Evolutionary conservation across 2,113 vertebrate genomes (phyloP).

Genomic region (Henicopernis longicauda): DNA sequence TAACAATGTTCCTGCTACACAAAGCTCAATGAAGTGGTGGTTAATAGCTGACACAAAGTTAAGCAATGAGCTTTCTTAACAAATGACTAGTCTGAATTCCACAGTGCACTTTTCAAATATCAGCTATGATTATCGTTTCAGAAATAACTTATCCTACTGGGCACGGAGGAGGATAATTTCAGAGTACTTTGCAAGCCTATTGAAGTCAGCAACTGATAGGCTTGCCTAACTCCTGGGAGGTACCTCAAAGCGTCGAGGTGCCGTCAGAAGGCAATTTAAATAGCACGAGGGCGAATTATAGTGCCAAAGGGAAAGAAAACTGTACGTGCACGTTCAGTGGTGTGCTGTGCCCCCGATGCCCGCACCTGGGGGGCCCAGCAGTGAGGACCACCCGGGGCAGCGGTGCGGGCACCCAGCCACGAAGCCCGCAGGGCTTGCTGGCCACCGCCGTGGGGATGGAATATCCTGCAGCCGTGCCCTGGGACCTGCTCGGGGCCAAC

Average conservation of each 20-base stretch:
- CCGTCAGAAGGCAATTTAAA: neutral
- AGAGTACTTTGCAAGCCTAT: neutral
- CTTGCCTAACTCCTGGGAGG: neutral
- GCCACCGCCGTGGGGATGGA: neutral
- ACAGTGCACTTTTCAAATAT: neutral
- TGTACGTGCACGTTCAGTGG: neutral
- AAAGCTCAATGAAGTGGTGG: neutral
- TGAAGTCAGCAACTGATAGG: neutral
- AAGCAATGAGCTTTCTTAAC: neutral
- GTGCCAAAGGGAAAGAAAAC: neutral
- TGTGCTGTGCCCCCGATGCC: neutral
- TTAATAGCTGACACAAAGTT: neutral
- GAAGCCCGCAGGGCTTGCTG: too few species aligned
- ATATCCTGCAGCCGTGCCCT: neutral
- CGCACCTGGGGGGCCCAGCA: fast-evolving
- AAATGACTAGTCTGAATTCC: neutral
- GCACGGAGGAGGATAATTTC: neutral
- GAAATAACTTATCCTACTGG: neutral
- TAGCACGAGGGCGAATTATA: neutral
- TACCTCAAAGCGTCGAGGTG: neutral
- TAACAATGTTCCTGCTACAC: neutral
- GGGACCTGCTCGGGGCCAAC: too few species aligned
- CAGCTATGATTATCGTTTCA: neutral
- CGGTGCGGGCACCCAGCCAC: fast-evolving
- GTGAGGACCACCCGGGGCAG: neutral